Evolutionary conservation across 1,140 invertebrate genomes (phyloP).

Genomic region (Halotydeus destructor): DNA sequence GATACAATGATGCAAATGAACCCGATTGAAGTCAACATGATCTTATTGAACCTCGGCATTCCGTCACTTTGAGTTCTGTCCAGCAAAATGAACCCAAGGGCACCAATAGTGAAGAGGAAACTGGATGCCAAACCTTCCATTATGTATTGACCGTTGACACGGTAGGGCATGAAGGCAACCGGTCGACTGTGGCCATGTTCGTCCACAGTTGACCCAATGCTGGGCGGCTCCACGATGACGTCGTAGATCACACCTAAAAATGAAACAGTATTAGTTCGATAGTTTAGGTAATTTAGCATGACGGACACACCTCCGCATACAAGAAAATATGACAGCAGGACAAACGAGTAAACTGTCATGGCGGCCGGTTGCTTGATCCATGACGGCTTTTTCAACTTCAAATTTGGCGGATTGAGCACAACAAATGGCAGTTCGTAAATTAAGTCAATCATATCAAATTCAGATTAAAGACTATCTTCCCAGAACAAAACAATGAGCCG

Average conservation of each 20-base stretch:
- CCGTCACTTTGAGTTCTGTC: conserved; percentile 79
- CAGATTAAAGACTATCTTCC: too few relatives aligned
- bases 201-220: conserved; percentile 89
- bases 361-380: conserved; percentile 78
- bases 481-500: too few relatives aligned
- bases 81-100: conserved; percentile 84
- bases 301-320: conserved; percentile 72
- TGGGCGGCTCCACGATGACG: conserved; percentile 93
- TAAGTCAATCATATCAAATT: conserved; percentile 52
- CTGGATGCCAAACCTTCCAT: conserved; percentile 94
- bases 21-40: conserved; percentile 73
- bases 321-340: conserved; percentile 84
- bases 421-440: conserved; percentile 55
- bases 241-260: conserved; percentile 83
- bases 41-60: conserved; percentile 73
- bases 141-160: conserved; percentile 95
- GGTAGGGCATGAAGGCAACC: conserved; percentile 91
- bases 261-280: conserved; percentile 9
- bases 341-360: conserved; percentile 73
- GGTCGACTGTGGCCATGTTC: conserved; percentile 84
- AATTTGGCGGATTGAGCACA: conserved; percentile 68
- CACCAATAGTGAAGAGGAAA: conserved; percentile 85
- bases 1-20: conserved; percentile 81
- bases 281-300: background rate
- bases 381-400: conserved; percentile 73